Conservation (phyloP, 2,113 vertebrate species). For the Amphiprion ocellaris region DNA sequence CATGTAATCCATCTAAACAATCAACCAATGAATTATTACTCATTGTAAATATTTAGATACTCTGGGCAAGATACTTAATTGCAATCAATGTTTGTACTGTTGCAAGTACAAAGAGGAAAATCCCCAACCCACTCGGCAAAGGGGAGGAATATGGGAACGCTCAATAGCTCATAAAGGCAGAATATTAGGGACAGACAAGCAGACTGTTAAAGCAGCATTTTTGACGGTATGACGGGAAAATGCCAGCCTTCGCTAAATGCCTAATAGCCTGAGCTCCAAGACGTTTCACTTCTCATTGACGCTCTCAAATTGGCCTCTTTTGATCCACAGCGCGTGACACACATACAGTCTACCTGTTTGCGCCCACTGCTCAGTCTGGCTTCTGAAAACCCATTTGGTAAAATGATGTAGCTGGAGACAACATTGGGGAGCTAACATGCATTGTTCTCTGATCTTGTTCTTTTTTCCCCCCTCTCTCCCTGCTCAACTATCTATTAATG, state of each 20-base stretch:
- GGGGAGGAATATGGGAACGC: constrained; percentile 62
- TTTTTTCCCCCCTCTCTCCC: not conserved
- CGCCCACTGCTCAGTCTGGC: constrained; percentile 45
- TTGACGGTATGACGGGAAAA: constrained; percentile 68
- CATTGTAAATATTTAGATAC: constrained; percentile 82
- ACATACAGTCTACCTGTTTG: constrained; percentile 68
- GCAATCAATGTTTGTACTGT: constrained; percentile 80
- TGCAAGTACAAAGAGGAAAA: constrained; percentile 69
- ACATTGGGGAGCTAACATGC: constrained; percentile 24
- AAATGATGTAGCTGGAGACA: constrained; percentile 39
- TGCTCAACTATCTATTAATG: constrained; percentile 35
- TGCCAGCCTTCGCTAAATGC: constrained; percentile 67
- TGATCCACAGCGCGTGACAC: constrained; percentile 69
- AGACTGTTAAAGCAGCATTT: constrained; percentile 59
- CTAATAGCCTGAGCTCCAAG: constrained; percentile 68
- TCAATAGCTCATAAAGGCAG: constrained; percentile 70
- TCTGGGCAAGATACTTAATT: constrained; percentile 81
- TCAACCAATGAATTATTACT: constrained; percentile 79
- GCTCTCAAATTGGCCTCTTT: constrained; percentile 74
- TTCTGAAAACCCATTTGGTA: constrained; percentile 43
- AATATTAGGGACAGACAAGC: constrained; percentile 58
- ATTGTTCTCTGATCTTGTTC: constrained; percentile 31
- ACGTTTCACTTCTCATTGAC: constrained; percentile 74
- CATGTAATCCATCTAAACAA: constrained; percentile 79
- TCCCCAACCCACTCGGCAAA: constrained; percentile 58